These are phyloP conservation scores for Petaurus breviceps DNA, from an alignment of 2,113 vertebrate species.

Conservation along the genomic window DNA sequence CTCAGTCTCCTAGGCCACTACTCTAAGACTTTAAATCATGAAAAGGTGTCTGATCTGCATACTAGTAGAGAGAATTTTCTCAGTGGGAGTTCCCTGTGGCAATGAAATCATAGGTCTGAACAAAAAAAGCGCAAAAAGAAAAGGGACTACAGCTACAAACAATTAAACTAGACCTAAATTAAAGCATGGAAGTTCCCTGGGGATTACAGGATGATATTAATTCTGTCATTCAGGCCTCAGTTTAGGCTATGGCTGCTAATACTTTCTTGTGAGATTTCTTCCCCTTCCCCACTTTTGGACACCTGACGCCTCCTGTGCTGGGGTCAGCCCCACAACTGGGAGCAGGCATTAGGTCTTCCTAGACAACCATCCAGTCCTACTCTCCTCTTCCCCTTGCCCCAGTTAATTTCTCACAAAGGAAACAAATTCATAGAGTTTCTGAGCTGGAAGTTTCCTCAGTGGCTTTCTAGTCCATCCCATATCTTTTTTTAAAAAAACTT, in stretches of 20 bases:
- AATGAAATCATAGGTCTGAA: not conserved
- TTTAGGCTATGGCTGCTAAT: not conserved
- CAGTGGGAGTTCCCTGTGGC: not conserved
- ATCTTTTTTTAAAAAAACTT: not conserved
- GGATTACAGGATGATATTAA: not conserved
- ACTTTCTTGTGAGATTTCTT: not conserved
- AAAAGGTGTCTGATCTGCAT: not conserved
- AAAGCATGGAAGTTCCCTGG: not conserved
- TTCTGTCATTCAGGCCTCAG: not conserved
- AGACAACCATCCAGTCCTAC: not conserved
- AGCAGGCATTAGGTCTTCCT: not conserved
- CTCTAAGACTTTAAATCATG: not conserved
- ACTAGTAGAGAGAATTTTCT: not conserved
- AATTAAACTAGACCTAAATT: not conserved
- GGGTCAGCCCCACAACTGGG: not conserved
- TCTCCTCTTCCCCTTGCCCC: no score
- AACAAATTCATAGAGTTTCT: not conserved
- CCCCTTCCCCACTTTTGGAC: not conserved
- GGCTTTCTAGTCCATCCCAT: not conserved
- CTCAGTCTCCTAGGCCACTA: not conserved
- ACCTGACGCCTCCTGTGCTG: not conserved
- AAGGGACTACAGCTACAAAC: not conserved
- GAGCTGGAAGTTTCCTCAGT: not conserved
- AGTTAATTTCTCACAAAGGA: not conserved
- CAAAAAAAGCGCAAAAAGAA: not conserved